These are phyloP conservation scores for Odontamblyopus rebecca DNA, from an alignment of 2,797 vertebrate genomes.

Conservation along the genomic window DNA sequence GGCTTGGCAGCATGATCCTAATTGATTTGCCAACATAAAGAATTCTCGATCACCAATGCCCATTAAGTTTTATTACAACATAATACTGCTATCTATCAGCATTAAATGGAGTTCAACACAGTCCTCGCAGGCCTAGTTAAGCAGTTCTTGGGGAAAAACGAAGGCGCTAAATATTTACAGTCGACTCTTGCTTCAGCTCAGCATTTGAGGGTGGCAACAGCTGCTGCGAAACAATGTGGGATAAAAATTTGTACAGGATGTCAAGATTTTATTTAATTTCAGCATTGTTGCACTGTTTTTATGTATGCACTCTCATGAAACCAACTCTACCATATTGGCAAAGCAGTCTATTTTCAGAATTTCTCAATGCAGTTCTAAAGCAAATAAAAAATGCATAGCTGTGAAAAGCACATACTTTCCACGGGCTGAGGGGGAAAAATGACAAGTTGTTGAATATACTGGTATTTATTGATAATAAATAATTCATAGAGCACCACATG, in stretches of 20 bases:
- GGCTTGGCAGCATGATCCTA: constrained; percentile 38
- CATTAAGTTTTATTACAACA: constrained; percentile 35
- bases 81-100: constrained; percentile 36
- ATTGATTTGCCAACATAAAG: constrained; percentile 49
- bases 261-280: constrained; percentile 17
- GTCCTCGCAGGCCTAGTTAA: constrained; percentile 17
- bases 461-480: not conserved
- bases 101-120: constrained; percentile 17
- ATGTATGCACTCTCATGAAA: not conserved
- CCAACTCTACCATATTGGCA: not conserved
- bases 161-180: constrained; percentile 14
- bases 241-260: constrained; percentile 27
- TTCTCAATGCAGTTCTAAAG: not conserved
- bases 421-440: not conserved
- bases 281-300: not conserved
- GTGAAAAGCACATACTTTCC: constrained; percentile 1
- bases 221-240: constrained; percentile 25
- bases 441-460: not conserved
- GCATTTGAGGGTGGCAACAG: constrained; percentile 20
- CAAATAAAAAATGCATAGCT: not conserved
- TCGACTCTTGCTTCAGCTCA: constrained; percentile 11
- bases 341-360: not conserved
- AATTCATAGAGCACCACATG: not conserved
- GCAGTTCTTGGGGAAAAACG: constrained; percentile 18
- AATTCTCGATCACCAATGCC: constrained; percentile 32